These are phyloP conservation scores for Leptoclinus maculatus DNA, from an alignment of 2,797 vertebrate genomes.

Conservation along the genomic window DNA sequence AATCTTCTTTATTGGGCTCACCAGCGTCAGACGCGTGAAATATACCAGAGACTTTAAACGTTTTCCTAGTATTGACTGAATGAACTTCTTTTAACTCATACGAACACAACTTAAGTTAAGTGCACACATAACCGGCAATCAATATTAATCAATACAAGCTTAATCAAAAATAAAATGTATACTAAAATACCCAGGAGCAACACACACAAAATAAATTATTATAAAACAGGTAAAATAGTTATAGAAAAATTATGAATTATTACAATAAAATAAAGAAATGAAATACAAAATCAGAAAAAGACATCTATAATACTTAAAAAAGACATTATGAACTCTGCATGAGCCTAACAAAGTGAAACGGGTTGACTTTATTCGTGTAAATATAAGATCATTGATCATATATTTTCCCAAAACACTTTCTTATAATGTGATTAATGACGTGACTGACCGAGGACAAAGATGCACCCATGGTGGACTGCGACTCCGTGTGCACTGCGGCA, in stretches of 20 bases:
- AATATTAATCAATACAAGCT: background rate
- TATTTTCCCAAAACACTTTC: background rate
- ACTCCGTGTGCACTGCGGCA: conserved; percentile 86
- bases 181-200: background rate
- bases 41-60: background rate
- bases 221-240: background rate
- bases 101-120: background rate
- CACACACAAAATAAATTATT: background rate
- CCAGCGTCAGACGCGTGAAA: background rate
- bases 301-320: too few species aligned
- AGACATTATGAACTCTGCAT: background rate
- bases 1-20: background rate
- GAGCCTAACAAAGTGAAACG: background rate
- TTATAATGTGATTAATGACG: background rate
- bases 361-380: background rate
- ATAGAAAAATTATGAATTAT: background rate
- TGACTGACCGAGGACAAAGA: conserved; percentile 85
- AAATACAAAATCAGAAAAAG: background rate
- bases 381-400: background rate
- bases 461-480: conserved; percentile 79
- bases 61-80: background rate
- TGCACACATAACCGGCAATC: background rate
- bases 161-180: background rate
- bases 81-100: too few species aligned
- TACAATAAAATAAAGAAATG: background rate